Base-by-base conservation (phyloP, 2,888 invertebrate genomes). In the Acronicta alni region DNA sequence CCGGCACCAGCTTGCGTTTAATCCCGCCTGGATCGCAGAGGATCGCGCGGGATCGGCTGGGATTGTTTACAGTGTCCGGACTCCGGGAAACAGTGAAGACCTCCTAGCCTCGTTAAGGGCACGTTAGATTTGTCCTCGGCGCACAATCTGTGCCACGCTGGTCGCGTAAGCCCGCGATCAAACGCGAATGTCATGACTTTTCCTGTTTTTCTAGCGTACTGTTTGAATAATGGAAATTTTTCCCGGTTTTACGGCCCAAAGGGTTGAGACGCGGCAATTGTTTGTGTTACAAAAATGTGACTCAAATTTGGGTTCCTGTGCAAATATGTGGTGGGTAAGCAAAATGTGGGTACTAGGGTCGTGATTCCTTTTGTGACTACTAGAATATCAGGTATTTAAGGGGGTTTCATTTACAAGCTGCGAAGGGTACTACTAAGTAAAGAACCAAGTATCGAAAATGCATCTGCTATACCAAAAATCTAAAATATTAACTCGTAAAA, bases 191-290 rank as follows among this genome's bases (percentile, higher is more conserved):
- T 45, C 54, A 53, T 51, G 37, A 64, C 51, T 69, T 71, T 74
- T 69, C 70, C 59, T 55, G 60, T 75, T 67, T 72, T 72, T 65
- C 51, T 47, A 58, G 49, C 56, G 56, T 72, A 57, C 47, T 57
- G 71, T 75, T 72, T 74, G 66, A 69, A 69, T 73, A 72, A 72
- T 74, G 65, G 66, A 72, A 39, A 18, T 69, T 67, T 73, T 72
- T 69, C 65, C 55, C 52, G 54, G 55, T 57, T 73, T 64, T 58
- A 74, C 57, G 54, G 64, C 49, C 54, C 26, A 55, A 64, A 74
- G 71, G 71, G 74, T 60, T 69, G 70, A 35, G 54, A 46, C 56
- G 38, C 39, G 42, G 60, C 60, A 65, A 69, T 69, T 72, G 71
- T 72, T 72, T 73, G 71, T 65, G 52, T 69, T 49, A 60, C 57